Percentiles rank a stretch among this genome's conserved stretches.
Evolutionary conservation across 2,113 vertebrate species (phyloP).

Genomic region (Corythoichthys haematopterus): DNA sequence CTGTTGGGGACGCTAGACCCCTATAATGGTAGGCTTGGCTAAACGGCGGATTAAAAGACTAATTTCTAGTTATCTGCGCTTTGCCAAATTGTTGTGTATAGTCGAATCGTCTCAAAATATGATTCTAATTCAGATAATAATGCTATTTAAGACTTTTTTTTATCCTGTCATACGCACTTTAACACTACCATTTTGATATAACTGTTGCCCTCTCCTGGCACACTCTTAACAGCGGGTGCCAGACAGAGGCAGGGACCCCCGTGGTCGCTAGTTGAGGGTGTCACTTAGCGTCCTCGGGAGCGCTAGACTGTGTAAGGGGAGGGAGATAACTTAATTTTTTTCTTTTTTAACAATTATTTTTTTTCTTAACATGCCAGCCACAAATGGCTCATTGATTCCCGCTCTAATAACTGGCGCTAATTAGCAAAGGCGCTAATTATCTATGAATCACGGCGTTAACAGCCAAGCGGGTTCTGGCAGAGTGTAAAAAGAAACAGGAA

Average conservation of each 20-base stretch:
- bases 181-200: no score
- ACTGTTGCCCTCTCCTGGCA: background rate
- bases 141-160: no score
- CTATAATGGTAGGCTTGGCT: no score
- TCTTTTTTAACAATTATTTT: background rate
- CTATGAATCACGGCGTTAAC: constrained; percentile 67
- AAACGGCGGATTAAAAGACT: no score
- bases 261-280: constrained; percentile 15
- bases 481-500: constrained; percentile 34
- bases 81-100: no score
- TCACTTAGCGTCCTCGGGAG: background rate
- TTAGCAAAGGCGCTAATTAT: constrained; percentile 70
- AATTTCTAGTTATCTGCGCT: no score
- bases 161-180: no score
- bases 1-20: no score
- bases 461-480: constrained; percentile 47
- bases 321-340: constrained; percentile 2
- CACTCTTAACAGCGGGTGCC: background rate
- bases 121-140: no score
- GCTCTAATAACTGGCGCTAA: constrained; percentile 63
- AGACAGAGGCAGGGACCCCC: background rate
- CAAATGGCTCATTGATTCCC: constrained; percentile 49
- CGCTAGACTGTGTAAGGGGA: background rate
- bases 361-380: constrained; percentile 14
- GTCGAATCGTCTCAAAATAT: no score